phyloP scores from a whole-genome alignment of 1,140 invertebrate genomes.

The Euwallacea fornicatus region DNA sequence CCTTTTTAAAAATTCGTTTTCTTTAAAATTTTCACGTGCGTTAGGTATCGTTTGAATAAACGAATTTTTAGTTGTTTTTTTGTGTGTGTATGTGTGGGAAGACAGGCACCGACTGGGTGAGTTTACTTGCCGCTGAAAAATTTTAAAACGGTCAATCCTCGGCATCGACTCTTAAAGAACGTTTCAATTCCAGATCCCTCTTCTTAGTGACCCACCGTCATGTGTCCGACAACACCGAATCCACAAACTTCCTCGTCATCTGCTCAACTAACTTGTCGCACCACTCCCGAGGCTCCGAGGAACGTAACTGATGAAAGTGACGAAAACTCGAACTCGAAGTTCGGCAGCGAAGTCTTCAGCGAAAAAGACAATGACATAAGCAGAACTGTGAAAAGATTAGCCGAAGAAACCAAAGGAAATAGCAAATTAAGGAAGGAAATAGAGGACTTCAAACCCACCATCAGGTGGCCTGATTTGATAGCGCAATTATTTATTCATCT shows the following conservation, averaged over 20 bases:
- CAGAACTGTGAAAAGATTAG: conserved; percentile 20
- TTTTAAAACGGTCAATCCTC: no score
- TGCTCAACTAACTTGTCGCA: conserved; percentile 4
- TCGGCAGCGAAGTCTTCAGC: conserved; percentile 18
- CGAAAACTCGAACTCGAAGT: conserved; percentile 3
- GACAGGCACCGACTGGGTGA: no score
- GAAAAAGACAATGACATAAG: conserved; percentile 34
- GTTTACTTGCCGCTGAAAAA: no score
- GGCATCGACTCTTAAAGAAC: no score
- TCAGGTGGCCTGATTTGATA: conserved; percentile 69
- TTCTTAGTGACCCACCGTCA: not conserved
- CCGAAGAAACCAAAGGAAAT: conserved; percentile 33
- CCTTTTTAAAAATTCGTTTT: not conserved
- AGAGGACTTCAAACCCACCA: conserved; percentile 61
- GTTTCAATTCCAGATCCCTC: no score
- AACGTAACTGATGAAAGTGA: not conserved
- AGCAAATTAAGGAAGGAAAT: conserved; percentile 25
- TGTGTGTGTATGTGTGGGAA: no score
- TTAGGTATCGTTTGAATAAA: no score
- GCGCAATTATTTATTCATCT: conserved; percentile 70
- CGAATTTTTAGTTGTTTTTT: no score
- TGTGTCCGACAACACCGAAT: conserved; percentile 8
- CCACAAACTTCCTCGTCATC: not conserved
- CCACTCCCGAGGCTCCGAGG: not conserved
- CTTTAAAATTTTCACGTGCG: no score